phyloP scores from a whole-genome alignment of 2,888 invertebrate genomes.

The Trachelus troglodyta region DNA sequence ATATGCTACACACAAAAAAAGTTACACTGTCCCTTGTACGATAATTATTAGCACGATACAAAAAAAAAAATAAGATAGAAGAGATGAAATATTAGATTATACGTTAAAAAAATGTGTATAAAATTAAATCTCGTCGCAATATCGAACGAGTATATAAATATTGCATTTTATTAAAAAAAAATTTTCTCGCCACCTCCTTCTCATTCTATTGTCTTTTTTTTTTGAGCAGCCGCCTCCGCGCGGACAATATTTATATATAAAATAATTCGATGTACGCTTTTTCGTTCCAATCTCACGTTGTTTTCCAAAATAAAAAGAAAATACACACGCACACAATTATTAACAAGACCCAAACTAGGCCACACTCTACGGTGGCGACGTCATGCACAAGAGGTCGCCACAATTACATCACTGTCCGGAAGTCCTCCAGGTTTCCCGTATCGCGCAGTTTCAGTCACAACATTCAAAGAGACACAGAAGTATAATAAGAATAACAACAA shows the following conservation, averaged over 20 bases:
- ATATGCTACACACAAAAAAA: not conserved
- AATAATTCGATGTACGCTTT: not conserved
- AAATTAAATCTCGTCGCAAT: not conserved
- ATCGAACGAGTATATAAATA: not conserved
- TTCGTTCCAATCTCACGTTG: not conserved
- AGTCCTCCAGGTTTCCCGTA: not conserved
- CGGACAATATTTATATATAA: not conserved
- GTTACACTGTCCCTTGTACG: not conserved
- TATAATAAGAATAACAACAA: not conserved
- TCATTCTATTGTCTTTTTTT: not conserved
- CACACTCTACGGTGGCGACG: not conserved
- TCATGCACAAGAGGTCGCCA: not conserved
- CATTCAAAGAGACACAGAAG: not conserved
- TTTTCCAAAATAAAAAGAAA: not conserved
- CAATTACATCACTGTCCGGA: not conserved
- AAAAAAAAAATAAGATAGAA: not conserved
- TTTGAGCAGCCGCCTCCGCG: not conserved
- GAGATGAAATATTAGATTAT: not conserved
- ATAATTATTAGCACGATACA: conserved; percentile 2
- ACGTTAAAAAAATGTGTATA: not conserved
- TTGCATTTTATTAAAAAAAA: not conserved
- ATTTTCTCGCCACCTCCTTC: not conserved
- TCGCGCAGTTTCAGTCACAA: not conserved
- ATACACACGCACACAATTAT: not conserved
- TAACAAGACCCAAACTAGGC: not conserved